Conservation (phyloP, 2,113 vertebrate species). For the Tachycineta bicolor region DNA sequence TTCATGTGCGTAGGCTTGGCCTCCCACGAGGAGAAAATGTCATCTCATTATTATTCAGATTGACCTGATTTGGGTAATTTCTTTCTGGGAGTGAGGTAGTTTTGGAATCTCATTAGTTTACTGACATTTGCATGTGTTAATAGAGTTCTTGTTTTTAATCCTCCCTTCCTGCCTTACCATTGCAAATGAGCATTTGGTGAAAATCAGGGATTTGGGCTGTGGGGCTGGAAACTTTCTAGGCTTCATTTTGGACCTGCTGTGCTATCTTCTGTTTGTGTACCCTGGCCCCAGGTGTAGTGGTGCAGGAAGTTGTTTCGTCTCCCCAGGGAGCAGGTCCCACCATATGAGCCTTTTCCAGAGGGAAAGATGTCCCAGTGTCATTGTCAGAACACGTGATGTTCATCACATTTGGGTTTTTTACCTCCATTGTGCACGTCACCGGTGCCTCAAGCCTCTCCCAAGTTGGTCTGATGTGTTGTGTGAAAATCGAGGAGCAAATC, state of each 20-base stretch:
- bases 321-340: rapidly evolving
- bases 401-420: neutral
- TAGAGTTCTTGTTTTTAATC: conserved; percentile 46
- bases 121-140: conserved; percentile 49
- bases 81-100: neutral
- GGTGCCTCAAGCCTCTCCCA: rapidly evolving
- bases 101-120: conserved; percentile 55
- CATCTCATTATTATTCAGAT: conserved; percentile 60
- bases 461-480: neutral
- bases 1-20: neutral
- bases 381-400: rapidly evolving
- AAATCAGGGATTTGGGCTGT: neutral
- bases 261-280: neutral
- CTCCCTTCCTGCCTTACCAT: neutral
- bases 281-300: rapidly evolving
- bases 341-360: neutral
- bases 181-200: neutral
- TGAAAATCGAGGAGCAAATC: neutral
- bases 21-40: conserved; percentile 41
- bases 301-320: neutral
- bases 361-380: neutral
- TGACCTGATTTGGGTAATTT: conserved; percentile 54
- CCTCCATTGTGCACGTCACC: neutral
- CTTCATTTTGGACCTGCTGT: neutral
- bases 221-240: neutral